phyloP scores from a whole-genome alignment of 1,140 invertebrate species.

The Heliconius congener region DNA sequence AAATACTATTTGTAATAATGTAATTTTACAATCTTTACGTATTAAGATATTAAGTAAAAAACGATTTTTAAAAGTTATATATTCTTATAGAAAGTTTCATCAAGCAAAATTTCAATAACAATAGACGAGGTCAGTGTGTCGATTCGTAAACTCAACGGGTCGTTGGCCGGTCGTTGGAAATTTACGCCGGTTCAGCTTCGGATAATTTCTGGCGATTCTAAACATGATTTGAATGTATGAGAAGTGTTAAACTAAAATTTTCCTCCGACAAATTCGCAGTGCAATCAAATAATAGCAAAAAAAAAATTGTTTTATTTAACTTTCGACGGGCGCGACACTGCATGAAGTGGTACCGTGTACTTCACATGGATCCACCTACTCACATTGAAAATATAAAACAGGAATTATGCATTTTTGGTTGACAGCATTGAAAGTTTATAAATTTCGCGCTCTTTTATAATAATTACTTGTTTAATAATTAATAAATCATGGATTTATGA shows the following conservation, averaged over 20 bases:
- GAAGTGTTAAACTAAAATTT: background rate
- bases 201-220: too few relatives aligned
- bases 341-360: background rate
- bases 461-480: background rate
- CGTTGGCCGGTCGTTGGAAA: background rate
- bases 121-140: constrained; percentile 5
- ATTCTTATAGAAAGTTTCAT: background rate
- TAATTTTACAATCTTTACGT: too few relatives aligned
- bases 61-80: background rate
- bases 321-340: background rate
- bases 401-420: background rate
- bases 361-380: background rate
- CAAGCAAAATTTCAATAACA: background rate
- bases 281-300: background rate
- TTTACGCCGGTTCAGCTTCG: background rate
- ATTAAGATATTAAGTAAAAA: too few relatives aligned
- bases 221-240: background rate
- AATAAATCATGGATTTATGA: background rate
- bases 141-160: background rate
- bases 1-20: too few relatives aligned
- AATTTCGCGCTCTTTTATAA: too few relatives aligned
- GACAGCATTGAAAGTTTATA: background rate
- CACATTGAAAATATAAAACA: background rate
- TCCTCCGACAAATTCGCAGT: background rate
- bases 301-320: background rate